Evolutionary conservation across 2,797 vertebrate species (phyloP).

Genomic region (Masticophis lateralis): DNA sequence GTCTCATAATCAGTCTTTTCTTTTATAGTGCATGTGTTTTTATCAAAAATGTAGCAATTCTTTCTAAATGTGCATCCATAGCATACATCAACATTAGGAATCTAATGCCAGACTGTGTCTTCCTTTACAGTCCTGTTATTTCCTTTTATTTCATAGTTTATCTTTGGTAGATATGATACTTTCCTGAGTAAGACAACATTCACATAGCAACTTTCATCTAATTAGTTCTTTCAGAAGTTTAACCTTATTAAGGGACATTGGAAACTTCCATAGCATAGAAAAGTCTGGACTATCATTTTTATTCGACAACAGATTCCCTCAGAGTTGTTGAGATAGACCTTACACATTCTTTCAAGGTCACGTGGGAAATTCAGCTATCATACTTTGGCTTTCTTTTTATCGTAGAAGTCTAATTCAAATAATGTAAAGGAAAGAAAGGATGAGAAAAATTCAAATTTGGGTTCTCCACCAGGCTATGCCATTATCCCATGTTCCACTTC

Average conservation of each 20-base stretch:
- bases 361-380: rapidly evolving
- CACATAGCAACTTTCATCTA: background rate
- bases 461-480: background rate
- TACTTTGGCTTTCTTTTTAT: background rate
- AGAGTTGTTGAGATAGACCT: background rate
- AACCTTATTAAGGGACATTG: background rate
- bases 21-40: background rate
- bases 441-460: background rate
- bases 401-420: background rate
- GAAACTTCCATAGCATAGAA: background rate
- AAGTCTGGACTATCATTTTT: background rate
- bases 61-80: background rate
- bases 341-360: background rate
- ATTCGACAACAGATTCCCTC: background rate
- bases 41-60: background rate
- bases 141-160: background rate
- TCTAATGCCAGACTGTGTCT: background rate
- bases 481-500: background rate
- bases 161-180: background rate
- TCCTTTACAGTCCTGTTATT: background rate
- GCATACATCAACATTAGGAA: background rate
- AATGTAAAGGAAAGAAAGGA: background rate
- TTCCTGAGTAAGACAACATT: background rate
- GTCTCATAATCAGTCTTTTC: background rate
- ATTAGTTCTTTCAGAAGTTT: background rate